Percentiles rank a stretch among this genome's conserved stretches.
Evolutionary conservation across 92 coral and sea anemone species (phyloP).

Genomic region (Phenganax subtilis): DNA sequence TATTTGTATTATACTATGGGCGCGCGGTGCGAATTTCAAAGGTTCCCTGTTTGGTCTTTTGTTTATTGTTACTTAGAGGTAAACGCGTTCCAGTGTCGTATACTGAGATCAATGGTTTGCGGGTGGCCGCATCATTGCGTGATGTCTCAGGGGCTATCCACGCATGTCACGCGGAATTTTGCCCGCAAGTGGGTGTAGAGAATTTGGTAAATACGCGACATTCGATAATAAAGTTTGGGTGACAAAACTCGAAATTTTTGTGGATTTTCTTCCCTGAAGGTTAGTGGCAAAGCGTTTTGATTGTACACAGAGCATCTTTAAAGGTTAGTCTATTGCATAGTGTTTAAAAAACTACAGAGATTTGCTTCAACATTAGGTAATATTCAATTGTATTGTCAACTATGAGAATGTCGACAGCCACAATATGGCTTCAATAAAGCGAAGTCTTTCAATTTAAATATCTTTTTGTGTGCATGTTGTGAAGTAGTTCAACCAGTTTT

Average conservation of each 20-base stretch:
- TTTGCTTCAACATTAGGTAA: background rate
- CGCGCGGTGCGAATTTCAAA: background rate
- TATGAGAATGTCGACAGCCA: background rate
- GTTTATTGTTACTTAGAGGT: background rate
- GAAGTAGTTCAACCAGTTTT: background rate
- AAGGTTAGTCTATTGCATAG: background rate
- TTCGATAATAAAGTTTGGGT: slow-evolving; percentile 17
- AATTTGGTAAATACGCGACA: slow-evolving; percentile 25
- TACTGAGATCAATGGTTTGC: background rate
- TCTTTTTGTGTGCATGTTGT: background rate
- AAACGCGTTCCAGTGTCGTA: background rate
- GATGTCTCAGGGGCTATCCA: slow-evolving; percentile 11
- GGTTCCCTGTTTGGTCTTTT: background rate
- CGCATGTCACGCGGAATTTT: slow-evolving; percentile 37
- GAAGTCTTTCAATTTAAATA: background rate
- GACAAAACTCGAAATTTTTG: background rate
- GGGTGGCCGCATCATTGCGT: slow-evolving; percentile 17
- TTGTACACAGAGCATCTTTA: slow-evolving; percentile 10
- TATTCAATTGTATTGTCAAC: background rate
- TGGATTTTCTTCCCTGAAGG: background rate
- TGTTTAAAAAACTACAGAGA: background rate
- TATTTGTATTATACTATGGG: too few relatives aligned
- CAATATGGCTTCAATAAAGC: slow-evolving; percentile 1
- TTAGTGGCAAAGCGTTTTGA: background rate
- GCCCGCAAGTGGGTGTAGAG: slow-evolving; percentile 44